Conservation (phyloP, 2,888 invertebrate species). For the Quadriops clusia region DNA sequence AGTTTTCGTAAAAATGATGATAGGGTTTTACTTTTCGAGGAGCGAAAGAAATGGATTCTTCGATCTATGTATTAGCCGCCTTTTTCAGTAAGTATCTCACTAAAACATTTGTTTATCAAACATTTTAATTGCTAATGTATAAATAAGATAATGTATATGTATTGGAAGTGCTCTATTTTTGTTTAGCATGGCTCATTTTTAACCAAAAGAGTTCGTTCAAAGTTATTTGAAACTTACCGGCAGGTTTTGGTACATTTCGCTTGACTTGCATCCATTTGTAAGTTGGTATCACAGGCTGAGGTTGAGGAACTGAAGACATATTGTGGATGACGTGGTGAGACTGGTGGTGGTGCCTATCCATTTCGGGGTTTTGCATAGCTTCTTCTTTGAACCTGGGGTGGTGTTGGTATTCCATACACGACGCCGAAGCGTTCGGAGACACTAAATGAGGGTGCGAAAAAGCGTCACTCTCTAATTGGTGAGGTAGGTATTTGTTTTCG, state of each 20-base stretch:
- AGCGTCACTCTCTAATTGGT: slow-evolving; percentile 24
- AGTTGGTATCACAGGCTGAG: slow-evolving; percentile 63
- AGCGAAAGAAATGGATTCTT: too few species aligned
- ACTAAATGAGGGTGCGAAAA: slow-evolving; percentile 36
- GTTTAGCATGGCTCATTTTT: too few species aligned
- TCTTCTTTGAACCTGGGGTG: slow-evolving; percentile 54
- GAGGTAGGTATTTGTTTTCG: slow-evolving; percentile 41
- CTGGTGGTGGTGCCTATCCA: slow-evolving; percentile 28
- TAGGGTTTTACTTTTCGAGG: too few species aligned
- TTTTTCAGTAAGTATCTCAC: not conserved
- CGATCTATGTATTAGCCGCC: too few species aligned
- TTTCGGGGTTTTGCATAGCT: slow-evolving; percentile 19
- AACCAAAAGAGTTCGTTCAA: too few species aligned
- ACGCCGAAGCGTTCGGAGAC: slow-evolving; percentile 34
- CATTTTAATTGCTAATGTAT: not conserved
- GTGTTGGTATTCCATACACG: slow-evolving; percentile 47
- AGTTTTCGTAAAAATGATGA: too few species aligned
- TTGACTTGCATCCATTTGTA: slow-evolving; percentile 99
- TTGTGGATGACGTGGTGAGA: slow-evolving; percentile 31
- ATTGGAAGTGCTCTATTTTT: too few species aligned
- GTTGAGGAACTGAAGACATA: slow-evolving; percentile 33
- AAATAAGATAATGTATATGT: too few species aligned
- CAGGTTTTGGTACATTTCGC: slow-evolving; percentile 87
- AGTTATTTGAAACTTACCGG: too few species aligned
- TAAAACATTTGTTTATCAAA: not conserved